These are phyloP conservation scores for Montipora cactus DNA, from an alignment of 64 coral and sea anemone species.

Conservation along the genomic window DNA sequence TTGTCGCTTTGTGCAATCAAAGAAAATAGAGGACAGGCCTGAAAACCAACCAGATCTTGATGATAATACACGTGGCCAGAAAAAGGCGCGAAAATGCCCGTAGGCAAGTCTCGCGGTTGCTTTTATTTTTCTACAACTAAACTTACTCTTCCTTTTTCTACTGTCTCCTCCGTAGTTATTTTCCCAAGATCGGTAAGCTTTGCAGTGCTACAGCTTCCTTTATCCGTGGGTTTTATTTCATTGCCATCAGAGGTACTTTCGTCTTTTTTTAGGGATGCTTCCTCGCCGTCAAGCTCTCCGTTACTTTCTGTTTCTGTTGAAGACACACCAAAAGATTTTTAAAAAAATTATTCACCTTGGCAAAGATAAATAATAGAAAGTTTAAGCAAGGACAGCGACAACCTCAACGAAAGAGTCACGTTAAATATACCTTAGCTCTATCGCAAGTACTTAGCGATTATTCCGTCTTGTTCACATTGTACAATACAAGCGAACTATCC, in stretches of 20 bases:
- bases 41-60: too few species aligned
- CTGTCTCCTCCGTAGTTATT: conserved; percentile 67
- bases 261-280: not conserved
- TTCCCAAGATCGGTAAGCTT: not conserved
- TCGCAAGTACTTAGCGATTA: too few species aligned
- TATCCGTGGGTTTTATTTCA: not conserved
- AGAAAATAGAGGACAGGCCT: not conserved
- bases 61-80: not conserved
- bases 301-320: not conserved
- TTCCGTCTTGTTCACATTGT: too few species aligned
- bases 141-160: conserved; percentile 68
- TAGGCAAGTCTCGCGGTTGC: too few species aligned
- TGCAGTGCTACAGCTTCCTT: not conserved
- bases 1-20: not conserved
- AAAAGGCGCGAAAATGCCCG: not conserved
- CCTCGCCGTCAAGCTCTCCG: not conserved
- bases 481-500: too few species aligned
- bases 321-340: not conserved
- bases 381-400: too few species aligned
- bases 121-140: too few species aligned
- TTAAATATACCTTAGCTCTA: too few species aligned
- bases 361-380: not conserved
- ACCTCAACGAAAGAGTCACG: too few species aligned
- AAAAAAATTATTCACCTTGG: too few species aligned
- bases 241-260: not conserved